Evolutionary conservation across 2,113 vertebrate genomes (phyloP).

Genomic region (Gopherus evgoodei): DNA sequence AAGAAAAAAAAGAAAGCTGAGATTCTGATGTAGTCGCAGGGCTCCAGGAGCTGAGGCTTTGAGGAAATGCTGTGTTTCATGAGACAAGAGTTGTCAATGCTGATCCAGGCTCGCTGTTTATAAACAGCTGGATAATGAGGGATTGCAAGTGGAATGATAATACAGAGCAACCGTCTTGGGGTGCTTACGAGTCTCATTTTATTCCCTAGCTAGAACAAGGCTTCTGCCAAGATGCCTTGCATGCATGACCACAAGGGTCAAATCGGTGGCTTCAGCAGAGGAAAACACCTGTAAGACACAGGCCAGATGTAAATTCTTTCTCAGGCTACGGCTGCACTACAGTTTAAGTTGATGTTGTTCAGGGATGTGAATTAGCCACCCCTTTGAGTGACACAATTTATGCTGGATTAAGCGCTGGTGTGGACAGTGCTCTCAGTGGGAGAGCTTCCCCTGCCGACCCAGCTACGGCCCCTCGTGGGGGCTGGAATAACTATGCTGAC

Average conservation of each 20-base stretch:
- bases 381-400: no score
- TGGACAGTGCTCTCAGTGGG: no score
- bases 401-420: no score
- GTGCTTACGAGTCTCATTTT: background rate
- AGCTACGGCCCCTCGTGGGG: no score
- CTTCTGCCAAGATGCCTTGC: background rate
- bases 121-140: accelerated
- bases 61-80: background rate
- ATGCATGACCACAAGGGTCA: background rate
- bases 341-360: no score
- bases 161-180: accelerated
- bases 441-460: no score
- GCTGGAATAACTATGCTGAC: no score
- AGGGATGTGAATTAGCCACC: no score
- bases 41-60: background rate
- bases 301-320: background rate
- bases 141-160: background rate
- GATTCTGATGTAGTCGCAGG: background rate
- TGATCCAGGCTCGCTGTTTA: background rate
- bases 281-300: conserved; percentile 15
- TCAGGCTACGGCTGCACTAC: no score
- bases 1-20: background rate
- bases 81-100: background rate
- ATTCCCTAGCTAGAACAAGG: background rate
- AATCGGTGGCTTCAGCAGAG: background rate